Base-by-base conservation (phyloP, 2,113 vertebrate species). In the Taurulus bubalis region DNA sequence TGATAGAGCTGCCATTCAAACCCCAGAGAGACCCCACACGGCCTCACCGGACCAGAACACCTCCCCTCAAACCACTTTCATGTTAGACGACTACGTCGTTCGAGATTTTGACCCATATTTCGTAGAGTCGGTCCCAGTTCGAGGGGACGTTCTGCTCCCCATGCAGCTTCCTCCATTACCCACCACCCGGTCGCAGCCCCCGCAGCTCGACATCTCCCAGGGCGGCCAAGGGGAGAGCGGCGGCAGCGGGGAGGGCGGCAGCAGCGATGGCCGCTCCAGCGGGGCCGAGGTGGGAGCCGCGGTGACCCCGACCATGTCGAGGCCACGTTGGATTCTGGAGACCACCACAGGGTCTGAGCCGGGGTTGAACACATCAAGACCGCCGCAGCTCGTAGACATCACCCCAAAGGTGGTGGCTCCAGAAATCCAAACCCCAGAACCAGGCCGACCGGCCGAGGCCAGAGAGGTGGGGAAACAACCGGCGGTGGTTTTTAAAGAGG, bases 401-500 rank as follows among this genome's bases (percentile, higher is more conserved):
- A 11, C 45, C 26, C 18, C 51, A 12, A 36, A 15, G 15, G 28
- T 3, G 40, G n/a, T 74, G 30, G 15, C 1, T 22, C 47, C 73
- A 1, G 60, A 32, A 8, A 12, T 12, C 28, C 2, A 8, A n/a
- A 90, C 40, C 14, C 16, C 75, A 64, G 69, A 65, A 26, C 45
- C 38, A 3, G 47, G n/a, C 3, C 2, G 51, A 2, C 28, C 75
- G 8, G 77, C 30, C 5, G 22, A n/a, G 55, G 15, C 36, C 32
- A 47, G 40, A 20, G 70, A 34, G 14, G 40, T 0, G 8, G 77
- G 11, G 1, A 75, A 75, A 20, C 66, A 85, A 30, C 88, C 93
- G 0, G 92, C 91, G 0, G 63, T 93, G 11, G 93, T 95, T 5
- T 95, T 92, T 30, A 95, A 95, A 86, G 92, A 93, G 51, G 59